Evolutionary conservation across 2,113 vertebrate species (phyloP).

Genomic region (Myrmecobius fasciatus): DNA sequence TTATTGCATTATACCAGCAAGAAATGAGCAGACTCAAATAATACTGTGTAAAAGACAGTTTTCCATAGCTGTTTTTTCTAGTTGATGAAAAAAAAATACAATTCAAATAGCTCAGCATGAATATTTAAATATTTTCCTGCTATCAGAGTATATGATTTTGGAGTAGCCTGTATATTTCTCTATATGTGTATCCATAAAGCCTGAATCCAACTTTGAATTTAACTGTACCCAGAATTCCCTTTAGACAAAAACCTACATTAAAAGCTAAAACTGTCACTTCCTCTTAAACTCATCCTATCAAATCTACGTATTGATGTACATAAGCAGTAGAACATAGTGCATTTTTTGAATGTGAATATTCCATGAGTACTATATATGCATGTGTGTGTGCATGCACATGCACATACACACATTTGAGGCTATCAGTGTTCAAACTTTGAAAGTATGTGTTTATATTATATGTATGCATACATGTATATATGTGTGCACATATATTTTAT

Average conservation of each 20-base stretch:
- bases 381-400: too few species aligned
- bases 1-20: conserved; percentile 39
- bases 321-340: conserved; percentile 27
- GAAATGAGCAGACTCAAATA: conserved; percentile 49
- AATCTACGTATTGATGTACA: fast-evolving
- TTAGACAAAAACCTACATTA: neutral
- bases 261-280: neutral
- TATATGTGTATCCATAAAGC: neutral
- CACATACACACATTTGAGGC: neutral
- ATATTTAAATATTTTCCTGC: conserved; percentile 53
- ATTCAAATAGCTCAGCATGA: neutral
- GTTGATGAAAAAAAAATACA: neutral
- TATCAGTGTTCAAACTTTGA: neutral
- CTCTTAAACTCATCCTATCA: neutral
- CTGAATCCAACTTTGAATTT: conserved; percentile 21
- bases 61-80: conserved; percentile 26
- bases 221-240: conserved; percentile 10
- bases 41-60: neutral
- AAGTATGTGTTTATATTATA: neutral
- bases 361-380: neutral
- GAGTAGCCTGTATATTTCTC: neutral
- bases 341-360: conserved; percentile 39
- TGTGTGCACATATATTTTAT: neutral
- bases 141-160: conserved; percentile 30
- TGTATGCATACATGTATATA: fast-evolving